These are phyloP conservation scores for Patiria miniata DNA, from an alignment of 35 echinoderm and acorn worm species.

Conservation along the genomic window DNA sequence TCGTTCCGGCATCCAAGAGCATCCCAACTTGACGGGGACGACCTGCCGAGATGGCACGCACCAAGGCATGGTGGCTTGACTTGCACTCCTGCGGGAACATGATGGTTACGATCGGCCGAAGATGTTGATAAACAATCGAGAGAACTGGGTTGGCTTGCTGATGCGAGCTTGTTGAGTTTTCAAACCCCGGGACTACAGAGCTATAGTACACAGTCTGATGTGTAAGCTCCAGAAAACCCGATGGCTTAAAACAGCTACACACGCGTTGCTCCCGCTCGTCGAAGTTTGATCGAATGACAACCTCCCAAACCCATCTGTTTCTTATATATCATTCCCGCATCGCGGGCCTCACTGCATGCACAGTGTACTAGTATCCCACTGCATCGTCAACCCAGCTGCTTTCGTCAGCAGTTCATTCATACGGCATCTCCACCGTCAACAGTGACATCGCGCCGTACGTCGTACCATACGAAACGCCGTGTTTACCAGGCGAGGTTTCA, in stretches of 20 bases:
- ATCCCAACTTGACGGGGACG: constrained; percentile 76
- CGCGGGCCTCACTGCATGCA: too few species aligned
- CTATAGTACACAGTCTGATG: constrained; percentile 6
- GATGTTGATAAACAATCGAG: background rate
- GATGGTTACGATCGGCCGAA: background rate
- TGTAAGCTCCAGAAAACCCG: constrained; percentile 17
- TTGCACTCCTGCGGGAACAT: constrained; percentile 30
- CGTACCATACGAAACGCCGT: background rate
- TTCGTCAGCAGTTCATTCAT: constrained; percentile 15
- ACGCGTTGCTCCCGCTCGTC: background rate
- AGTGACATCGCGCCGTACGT: background rate
- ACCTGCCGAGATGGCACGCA: constrained; percentile 65
- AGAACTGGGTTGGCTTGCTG: background rate
- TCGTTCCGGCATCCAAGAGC: constrained; percentile 65
- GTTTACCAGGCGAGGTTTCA: background rate
- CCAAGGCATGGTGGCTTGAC: constrained; percentile 42
- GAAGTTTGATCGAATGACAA: background rate
- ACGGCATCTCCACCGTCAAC: background rate
- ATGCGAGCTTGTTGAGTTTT: background rate
- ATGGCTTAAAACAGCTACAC: constrained; percentile 3
- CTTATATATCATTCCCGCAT: constrained; percentile 18
- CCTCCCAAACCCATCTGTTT: background rate
- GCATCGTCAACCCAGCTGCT: background rate
- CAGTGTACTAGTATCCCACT: too few species aligned
- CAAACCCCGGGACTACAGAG: background rate